These are phyloP conservation scores for Drosophila truncata DNA, from an alignment of 1,140 invertebrate genomes.

Conservation along the genomic window DNA sequence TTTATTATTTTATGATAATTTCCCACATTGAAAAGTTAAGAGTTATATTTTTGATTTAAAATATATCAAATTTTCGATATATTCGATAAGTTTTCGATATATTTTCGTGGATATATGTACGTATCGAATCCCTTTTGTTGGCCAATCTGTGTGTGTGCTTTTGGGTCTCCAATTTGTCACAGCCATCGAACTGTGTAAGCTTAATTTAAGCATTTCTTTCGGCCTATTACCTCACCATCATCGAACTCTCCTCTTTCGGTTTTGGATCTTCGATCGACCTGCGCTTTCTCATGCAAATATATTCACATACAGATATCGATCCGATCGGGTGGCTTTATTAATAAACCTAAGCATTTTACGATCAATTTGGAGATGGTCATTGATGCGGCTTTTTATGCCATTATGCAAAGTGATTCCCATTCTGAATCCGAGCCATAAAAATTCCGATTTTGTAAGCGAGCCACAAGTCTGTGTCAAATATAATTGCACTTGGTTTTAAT, in stretches of 20 bases:
- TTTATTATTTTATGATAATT: no score
- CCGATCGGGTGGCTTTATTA: not conserved
- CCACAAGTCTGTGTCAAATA: conserved; percentile 51
- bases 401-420: conserved; percentile 31
- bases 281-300: conserved; percentile 38
- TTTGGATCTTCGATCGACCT: not conserved
- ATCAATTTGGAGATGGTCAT: conserved; percentile 39
- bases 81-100: no score
- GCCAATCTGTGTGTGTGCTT: conserved; percentile 7
- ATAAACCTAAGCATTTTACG: conserved; percentile 37
- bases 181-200: not conserved
- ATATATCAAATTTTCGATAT: no score
- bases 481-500: conserved; percentile 64
- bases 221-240: conserved; percentile 34
- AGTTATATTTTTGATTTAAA: no score
- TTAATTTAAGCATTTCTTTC: conserved; percentile 36
- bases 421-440: conserved; percentile 10
- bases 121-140: not conserved
- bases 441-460: conserved; percentile 29
- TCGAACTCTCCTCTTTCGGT: not conserved
- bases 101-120: not conserved
- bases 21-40: no score
- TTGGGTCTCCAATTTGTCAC: conserved; percentile 14
- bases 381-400: conserved; percentile 29
- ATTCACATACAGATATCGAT: not conserved